A percentile compares a stretch with the other conserved stretches of the same genome.
Evolutionary conservation across 2,113 vertebrate species (phyloP).

Genomic region (Ammodytes marinus): DNA sequence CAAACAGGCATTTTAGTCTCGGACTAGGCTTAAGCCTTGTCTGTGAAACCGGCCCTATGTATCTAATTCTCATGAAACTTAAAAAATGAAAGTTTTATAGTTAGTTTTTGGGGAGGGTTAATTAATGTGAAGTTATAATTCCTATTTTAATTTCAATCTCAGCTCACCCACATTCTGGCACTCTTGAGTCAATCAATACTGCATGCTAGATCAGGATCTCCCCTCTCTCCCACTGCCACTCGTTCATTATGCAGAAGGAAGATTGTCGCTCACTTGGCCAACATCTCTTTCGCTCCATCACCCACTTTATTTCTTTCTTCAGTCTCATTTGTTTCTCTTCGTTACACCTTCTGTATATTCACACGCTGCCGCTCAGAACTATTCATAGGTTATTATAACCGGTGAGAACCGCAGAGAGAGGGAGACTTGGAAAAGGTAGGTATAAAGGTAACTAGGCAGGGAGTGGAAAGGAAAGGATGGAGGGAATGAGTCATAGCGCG

Average conservation of each 20-base stretch:
- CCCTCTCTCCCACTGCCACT: constrained; percentile 9
- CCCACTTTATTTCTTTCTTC: constrained; percentile 26
- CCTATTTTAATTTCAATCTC: constrained; percentile 7
- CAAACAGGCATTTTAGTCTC: too few relatives aligned
- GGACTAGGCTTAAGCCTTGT: too few relatives aligned
- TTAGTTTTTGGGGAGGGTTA: neutral
- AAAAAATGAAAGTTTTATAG: neutral
- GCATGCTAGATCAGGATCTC: constrained; percentile 41
- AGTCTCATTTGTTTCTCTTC: constrained; percentile 9
- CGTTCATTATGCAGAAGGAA: constrained; percentile 44
- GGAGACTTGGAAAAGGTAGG: constrained; percentile 71
- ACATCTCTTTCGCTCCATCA: constrained; percentile 18
- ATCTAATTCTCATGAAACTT: too few relatives aligned
- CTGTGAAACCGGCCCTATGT: too few relatives aligned
- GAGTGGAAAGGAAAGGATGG: constrained; percentile 66
- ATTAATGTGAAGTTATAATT: constrained; percentile 10
- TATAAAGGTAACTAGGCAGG: constrained; percentile 70
- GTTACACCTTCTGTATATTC: constrained; percentile 10
- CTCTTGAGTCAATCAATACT: constrained; percentile 46
- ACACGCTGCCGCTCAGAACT: constrained; percentile 30
- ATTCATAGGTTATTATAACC: constrained; percentile 48
- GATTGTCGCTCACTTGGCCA: constrained; percentile 16
- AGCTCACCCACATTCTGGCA: constrained; percentile 28
- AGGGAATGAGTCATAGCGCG: constrained; percentile 85
- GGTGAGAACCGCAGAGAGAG: constrained; percentile 35